Evolutionary conservation across 2,888 invertebrate genomes (phyloP), one percentile per base, ranked within the genome.

Genomic region (Aphidius colemani): DNA sequence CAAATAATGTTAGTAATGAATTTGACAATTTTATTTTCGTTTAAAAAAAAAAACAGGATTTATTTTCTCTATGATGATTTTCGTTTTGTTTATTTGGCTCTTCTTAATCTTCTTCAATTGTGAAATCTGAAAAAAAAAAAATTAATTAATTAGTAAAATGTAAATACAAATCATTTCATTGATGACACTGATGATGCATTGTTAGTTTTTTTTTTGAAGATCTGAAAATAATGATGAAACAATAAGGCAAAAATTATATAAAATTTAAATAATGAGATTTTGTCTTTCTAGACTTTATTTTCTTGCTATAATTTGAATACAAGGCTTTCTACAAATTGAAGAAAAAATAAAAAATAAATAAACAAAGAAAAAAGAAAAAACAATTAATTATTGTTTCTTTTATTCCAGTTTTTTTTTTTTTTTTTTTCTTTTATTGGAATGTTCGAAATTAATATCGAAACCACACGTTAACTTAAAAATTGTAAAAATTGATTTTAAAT

Each of bases 231-330:
- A 45, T 43, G 39, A 53, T 30, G 18, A 56, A 51, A 62, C 30
- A 41, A n/a, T n/a, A n/a, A 50, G 51, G 55, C 60, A 61, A 50
- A 9, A 41, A 65, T 61, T 69, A 46, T 58, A 49, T 30, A 30
- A 30, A 61, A 46, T 46, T 50, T 45, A 9, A 50, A 65, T 62
- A 46, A 56, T 39, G 53, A 51, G 30, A 43, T 56, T 67, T 77
- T 81, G 77, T 77, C 81, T 81, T 81, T 80, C 79, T 81, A 82
- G 81, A 81, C 79, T 82, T 82, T 82, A 82, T 82, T 82, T 81
- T 67, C 82, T 81, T 78, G 78, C 80, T 79, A 75, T 78, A 78
- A 81, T 80, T 80, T 72, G 75, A 79, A 77, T 82, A 82, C 81
- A 82, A 79, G 76, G 74, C 75, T 75, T 75, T 80, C 77, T 81